phyloP scores from a whole-genome alignment of 2,797 vertebrate species.

The Malacoctenus gilli region DNA sequence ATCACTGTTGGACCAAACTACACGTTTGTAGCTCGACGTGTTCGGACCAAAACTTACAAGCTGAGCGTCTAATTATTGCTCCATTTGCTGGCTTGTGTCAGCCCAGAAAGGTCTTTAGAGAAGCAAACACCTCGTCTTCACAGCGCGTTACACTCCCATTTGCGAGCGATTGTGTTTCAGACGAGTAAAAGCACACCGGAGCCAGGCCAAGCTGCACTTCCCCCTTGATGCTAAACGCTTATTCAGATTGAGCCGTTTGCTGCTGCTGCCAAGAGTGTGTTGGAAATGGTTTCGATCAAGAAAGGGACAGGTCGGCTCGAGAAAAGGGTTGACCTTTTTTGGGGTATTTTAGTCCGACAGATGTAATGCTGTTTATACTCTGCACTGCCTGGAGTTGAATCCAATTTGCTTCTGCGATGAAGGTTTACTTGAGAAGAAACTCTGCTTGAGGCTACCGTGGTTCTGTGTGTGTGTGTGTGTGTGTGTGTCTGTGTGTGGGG shows the following conservation, averaged over 20 bases:
- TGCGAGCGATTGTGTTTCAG: too few species aligned
- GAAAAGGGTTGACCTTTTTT: conserved; percentile 40
- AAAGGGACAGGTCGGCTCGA: conserved; percentile 32
- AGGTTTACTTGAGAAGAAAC: conserved; percentile 32
- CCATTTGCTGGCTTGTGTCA: not conserved
- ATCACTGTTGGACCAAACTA: not conserved
- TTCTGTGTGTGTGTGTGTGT: too few species aligned
- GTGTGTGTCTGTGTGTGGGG: too few species aligned
- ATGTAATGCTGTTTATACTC: conserved; percentile 43
- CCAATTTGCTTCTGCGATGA: conserved; percentile 36
- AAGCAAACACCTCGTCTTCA: not conserved
- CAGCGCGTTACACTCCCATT: too few species aligned
- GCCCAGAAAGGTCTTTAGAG: not conserved
- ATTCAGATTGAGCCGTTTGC: conserved; percentile 29
- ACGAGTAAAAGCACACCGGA: not conserved
- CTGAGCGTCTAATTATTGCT: too few species aligned
- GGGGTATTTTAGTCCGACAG: conserved; percentile 24
- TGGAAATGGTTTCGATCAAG: conserved; percentile 55
- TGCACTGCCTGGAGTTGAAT: conserved; percentile 55
- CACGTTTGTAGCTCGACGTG: too few species aligned
- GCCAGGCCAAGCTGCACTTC: not conserved
- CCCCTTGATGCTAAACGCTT: conserved; percentile 9
- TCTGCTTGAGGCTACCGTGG: conserved; percentile 20
- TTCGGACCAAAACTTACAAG: too few species aligned
- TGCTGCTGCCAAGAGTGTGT: conserved; percentile 9